A percentile compares a stretch with the other conserved stretches of the same genome.
phyloP scores from a whole-genome alignment of 1,140 invertebrate species.

The Diorhabda sublineata region DNA sequence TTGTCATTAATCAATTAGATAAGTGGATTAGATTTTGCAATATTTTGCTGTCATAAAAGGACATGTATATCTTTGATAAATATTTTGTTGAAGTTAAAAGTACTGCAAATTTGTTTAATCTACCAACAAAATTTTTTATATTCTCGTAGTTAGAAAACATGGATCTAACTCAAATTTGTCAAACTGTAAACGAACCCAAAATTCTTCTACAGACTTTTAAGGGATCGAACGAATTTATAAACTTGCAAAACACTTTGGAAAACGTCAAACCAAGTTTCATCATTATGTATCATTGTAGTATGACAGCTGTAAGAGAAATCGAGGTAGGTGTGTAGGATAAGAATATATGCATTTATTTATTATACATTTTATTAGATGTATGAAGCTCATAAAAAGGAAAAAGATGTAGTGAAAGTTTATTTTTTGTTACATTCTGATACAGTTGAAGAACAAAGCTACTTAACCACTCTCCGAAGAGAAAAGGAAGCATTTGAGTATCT shows the following conservation, averaged over 20 bases:
- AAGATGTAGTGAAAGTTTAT: conserved; percentile 68
- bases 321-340: conserved; percentile 56
- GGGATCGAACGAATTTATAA: conserved; percentile 64
- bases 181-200: conserved; percentile 53
- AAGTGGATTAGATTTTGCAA: no score
- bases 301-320: conserved; percentile 81
- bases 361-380: conserved; percentile 40
- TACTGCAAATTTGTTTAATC: no score
- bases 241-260: conserved; percentile 61
- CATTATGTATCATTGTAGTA: conserved; percentile 86
- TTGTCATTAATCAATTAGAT: no score
- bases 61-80: no score
- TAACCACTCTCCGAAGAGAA: conserved; percentile 84
- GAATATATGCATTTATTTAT: neutral
- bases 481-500: conserved; percentile 92
- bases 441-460: conserved; percentile 92
- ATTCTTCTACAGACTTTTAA: conserved; percentile 75
- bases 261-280: conserved; percentile 75
- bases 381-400: conserved; percentile 67
- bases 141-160: conserved; percentile 58
- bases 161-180: conserved; percentile 56
- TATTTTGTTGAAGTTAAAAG: no score
- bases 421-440: conserved; percentile 86
- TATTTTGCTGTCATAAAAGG: no score
- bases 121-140: neutral